phyloP scores from a whole-genome alignment of 2,797 vertebrate species.

The Propithecus deckenii region DNA sequence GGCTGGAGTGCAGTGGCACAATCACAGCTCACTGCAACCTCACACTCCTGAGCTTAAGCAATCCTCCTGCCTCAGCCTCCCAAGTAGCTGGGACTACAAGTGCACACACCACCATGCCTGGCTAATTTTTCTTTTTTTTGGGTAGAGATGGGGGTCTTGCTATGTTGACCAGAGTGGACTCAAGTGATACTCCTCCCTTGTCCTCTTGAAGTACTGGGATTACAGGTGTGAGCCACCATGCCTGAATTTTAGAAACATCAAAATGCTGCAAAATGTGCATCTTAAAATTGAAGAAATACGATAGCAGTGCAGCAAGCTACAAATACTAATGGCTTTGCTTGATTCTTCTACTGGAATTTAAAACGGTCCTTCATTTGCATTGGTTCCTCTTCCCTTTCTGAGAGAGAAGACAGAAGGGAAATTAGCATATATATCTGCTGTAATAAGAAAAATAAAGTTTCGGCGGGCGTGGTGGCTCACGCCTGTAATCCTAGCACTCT shows the following conservation, averaged over 20 bases:
- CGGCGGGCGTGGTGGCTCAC: no score
- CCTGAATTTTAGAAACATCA: slow-evolving; percentile 4
- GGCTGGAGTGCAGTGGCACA: no score
- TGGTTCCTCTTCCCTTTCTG: background rate
- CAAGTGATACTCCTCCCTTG: background rate
- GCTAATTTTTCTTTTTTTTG: no score
- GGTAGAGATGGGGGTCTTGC: no score
- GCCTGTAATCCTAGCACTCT: no score
- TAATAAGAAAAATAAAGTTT: slow-evolving; percentile 15
- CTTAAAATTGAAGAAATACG: slow-evolving; percentile 28
- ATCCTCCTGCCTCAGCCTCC: no score
- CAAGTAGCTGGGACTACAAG: no score
- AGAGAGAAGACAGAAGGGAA: background rate
- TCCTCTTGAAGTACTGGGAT: background rate
- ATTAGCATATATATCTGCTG: background rate
- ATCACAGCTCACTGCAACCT: no score
- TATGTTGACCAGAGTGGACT: background rate
- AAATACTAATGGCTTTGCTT: background rate
- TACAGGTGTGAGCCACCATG: background rate
- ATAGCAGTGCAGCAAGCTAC: background rate
- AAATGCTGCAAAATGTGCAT: slow-evolving; percentile 2
- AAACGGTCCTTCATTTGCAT: background rate
- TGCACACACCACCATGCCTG: no score
- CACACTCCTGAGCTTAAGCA: no score
- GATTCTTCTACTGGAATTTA: slow-evolving; percentile 12